Conservation (phyloP, 2,113 vertebrate genomes). For the Mesembrinibis cayennensis region DNA sequence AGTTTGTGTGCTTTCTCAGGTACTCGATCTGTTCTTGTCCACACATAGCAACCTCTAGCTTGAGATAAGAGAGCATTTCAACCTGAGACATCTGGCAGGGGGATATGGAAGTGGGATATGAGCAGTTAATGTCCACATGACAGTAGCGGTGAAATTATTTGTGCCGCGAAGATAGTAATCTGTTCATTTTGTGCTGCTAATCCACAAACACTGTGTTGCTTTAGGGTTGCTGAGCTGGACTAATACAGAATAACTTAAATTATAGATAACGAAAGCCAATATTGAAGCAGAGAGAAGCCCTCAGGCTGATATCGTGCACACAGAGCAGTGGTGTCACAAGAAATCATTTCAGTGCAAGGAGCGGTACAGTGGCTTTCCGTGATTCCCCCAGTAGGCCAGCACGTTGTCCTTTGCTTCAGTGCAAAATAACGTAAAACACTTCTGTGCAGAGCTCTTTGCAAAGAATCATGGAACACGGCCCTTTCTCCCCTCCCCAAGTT, state of each 20-base stretch:
- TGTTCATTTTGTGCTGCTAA: background rate
- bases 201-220: background rate
- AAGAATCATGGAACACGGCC: background rate
- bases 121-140: background rate
- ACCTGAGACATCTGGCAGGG: background rate
- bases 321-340: background rate
- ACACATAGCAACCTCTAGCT: background rate
- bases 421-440: background rate
- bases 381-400: background rate
- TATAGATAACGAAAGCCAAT: background rate
- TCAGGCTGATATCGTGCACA: background rate
- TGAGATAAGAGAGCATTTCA: background rate
- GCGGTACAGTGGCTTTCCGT: fast-evolving
- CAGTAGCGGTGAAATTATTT: background rate
- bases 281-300: background rate
- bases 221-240: background rate
- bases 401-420: background rate
- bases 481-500: background rate
- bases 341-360: background rate
- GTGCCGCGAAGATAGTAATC: background rate
- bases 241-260: background rate
- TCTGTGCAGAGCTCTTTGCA: background rate
- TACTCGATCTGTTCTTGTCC: background rate
- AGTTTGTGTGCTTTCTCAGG: background rate
- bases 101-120: background rate